These are phyloP conservation scores for Melanostigma gelatinosum DNA, from an alignment of 2,113 vertebrate species.

Conservation along the genomic window DNA sequence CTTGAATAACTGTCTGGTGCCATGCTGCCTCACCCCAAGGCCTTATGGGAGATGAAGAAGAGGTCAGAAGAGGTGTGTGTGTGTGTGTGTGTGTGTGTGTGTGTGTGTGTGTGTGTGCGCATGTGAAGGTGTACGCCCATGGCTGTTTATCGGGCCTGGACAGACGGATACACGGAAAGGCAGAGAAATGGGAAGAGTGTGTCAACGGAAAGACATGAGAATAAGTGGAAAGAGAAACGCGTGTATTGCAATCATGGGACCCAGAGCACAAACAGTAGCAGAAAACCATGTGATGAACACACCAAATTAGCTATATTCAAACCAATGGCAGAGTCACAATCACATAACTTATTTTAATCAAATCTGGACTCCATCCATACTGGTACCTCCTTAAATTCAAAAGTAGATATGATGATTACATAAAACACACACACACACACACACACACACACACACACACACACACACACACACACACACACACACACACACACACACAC, in stretches of 20 bases:
- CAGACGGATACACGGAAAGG: conserved; percentile 10
- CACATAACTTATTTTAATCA: background rate
- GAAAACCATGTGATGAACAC: conserved; percentile 12
- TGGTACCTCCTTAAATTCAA: background rate
- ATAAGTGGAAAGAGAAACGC: conserved; percentile 25
- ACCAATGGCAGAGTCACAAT: background rate
- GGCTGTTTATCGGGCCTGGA: conserved; percentile 28
- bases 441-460: background rate
- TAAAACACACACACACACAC: background rate
- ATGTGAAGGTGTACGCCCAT: conserved; percentile 26
- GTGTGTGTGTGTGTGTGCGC: conserved; percentile 34
- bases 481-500: background rate
- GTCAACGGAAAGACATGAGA: conserved; percentile 5
- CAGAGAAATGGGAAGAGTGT: conserved; percentile 16
- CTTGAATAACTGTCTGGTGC: conserved; percentile 86
- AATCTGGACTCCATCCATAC: background rate
- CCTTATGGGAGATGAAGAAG: conserved; percentile 81
- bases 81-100: conserved; percentile 20
- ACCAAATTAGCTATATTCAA: background rate
- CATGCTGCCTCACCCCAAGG: conserved; percentile 82
- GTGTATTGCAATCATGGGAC: conserved; percentile 29
- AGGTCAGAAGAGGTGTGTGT: conserved; percentile 72
- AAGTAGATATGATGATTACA: background rate
- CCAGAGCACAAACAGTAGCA: conserved; percentile 21
- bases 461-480: background rate